A percentile compares a stretch with the other conserved stretches of the same genome.
These are phyloP conservation scores for Lanistes nyassanus DNA, from an alignment of 1,140 invertebrate species.

Conservation along the genomic window DNA sequence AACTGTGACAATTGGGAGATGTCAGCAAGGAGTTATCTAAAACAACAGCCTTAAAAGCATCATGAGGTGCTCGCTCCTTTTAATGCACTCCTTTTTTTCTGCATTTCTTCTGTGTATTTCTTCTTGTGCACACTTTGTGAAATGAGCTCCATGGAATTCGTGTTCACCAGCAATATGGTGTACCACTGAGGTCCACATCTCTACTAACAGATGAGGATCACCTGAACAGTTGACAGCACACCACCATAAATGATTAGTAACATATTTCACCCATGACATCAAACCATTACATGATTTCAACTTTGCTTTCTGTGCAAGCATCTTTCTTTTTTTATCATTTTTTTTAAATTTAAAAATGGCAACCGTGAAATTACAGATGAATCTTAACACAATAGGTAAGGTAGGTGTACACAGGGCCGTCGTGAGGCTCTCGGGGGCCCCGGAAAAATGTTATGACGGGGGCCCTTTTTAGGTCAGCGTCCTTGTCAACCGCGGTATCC, in stretches of 20 bases:
- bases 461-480: too few relatives aligned
- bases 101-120: not conserved
- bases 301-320: constrained; percentile 19
- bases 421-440: too few relatives aligned
- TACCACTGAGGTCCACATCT: not conserved
- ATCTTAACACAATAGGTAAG: too few relatives aligned
- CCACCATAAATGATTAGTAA: not conserved
- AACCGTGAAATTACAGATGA: too few relatives aligned
- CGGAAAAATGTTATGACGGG: too few relatives aligned
- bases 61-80: not conserved
- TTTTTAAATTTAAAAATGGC: too few relatives aligned
- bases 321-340: constrained; percentile 13
- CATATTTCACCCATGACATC: not conserved
- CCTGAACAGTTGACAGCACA: not conserved
- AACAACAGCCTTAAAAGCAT: not conserved
- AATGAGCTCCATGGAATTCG: not conserved
- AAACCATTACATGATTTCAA: constrained; percentile 15
- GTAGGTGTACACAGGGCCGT: too few relatives aligned
- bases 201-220: not conserved
- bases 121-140: not conserved
- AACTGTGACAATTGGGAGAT: too few relatives aligned
- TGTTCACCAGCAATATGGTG: not conserved
- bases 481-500: too few relatives aligned
- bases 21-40: not conserved
- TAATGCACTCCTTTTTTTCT: not conserved